Evolutionary conservation across 92 coral and sea anemone genomes (phyloP), one percentile per base, ranked within the genome.

Genomic region (Parazoanthus atlanticus): DNA sequence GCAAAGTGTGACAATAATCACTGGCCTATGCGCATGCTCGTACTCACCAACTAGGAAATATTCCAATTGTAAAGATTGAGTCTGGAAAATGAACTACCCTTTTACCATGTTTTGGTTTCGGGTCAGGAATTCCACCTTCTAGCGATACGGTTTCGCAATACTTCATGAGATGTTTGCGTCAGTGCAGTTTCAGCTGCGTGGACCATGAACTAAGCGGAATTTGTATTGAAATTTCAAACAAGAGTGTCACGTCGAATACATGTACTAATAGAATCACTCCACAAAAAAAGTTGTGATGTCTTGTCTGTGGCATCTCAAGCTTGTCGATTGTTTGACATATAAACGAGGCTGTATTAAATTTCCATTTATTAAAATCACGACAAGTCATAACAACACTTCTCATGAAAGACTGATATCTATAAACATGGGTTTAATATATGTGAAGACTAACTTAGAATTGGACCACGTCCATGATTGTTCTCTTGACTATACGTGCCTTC

Each of bases 361-460:
- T 76, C 80, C 80, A 76, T 76, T 76, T 76, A 76, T 76, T 76
- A 76, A 76, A 76, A 36, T n/a, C 80, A 76, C 21, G 80, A 23
- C 80, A n/a, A 36, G 80, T 46, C 47, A 21, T 23, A 76, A 76
- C 54, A 38, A 31, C 40, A 11, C 40, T 76, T 58, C 17, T 58
- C 0, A 46, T 6, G 49, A n/a, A 76, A 76, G 80, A 74, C 40
- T 74, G 21, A 13, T 29, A 29, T 74, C 1, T 15, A 6, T 74
- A 33, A 74, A 74, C 43, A 74, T 61, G 28, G 69, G 28, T 23
- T 61, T 23, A 19, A 30, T 41, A 7, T n/a, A n/a, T n/a, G n/a
- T 15, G 26, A 38, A 75, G 41, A 36, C 56, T 29, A 23, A 2
- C 29, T 76, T 25, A 41, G 46, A 76, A 41, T 28, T 76, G 80